A percentile compares a stretch with the other conserved stretches of the same genome.
Evolutionary conservation across 2,797 vertebrate species (phyloP).

Genomic region (Aselliscus stoliczkanus): DNA sequence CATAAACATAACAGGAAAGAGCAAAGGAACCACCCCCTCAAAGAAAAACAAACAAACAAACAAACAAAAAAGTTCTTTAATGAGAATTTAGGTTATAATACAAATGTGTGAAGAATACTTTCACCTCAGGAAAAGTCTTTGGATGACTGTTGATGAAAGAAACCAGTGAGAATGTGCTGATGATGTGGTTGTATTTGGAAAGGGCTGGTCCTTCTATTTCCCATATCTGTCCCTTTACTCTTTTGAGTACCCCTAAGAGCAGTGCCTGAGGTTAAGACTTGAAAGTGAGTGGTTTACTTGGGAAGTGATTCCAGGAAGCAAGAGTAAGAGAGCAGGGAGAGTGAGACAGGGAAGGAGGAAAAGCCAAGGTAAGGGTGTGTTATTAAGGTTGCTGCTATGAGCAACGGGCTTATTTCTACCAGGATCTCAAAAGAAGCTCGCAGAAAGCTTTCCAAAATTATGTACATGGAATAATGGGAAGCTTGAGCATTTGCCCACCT

Average conservation of each 20-base stretch:
- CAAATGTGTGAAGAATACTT: not conserved
- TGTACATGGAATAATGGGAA: not conserved
- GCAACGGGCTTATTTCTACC: not conserved
- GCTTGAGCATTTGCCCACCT: not conserved
- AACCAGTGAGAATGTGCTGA: not conserved
- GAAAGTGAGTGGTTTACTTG: not conserved
- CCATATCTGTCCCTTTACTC: not conserved
- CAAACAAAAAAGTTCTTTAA: not conserved
- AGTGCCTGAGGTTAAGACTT: not conserved
- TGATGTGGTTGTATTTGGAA: not conserved
- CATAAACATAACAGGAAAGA: not conserved
- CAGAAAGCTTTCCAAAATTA: not conserved
- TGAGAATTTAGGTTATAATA: not conserved
- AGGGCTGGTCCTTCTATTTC: not conserved
- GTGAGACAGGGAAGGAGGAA: not conserved
- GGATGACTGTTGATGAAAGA: not conserved
- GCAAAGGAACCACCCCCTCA: not conserved
- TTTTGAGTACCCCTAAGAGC: not conserved
- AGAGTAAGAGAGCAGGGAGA: not conserved
- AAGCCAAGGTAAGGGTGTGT: too few relatives aligned
- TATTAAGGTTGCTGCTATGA: not conserved
- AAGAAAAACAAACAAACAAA: not conserved
- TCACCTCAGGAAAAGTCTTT: not conserved
- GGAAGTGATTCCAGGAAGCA: not conserved
- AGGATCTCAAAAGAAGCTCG: not conserved